Conservation (phyloP, 2,113 vertebrate species). For the Alethe castanea region DNA sequence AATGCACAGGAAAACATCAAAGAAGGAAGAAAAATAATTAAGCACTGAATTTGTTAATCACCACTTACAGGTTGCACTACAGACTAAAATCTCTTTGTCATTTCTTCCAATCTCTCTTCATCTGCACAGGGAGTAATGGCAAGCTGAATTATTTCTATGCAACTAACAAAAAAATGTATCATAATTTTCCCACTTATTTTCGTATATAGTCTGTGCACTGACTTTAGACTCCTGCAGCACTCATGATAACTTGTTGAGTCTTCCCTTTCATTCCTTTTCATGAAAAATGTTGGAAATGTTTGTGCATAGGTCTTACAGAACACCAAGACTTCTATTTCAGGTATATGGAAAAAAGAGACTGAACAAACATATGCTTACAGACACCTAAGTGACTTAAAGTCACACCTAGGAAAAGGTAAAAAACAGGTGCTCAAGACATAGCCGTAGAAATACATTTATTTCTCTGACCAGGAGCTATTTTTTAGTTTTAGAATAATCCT, state of each 20-base stretch:
- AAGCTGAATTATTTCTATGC: neutral
- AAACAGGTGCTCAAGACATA: neutral
- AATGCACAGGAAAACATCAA: slow-evolving; percentile 11
- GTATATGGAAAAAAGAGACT: neutral
- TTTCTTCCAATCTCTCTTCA: neutral
- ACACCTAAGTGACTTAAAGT: neutral
- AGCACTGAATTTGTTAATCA: slow-evolving; percentile 23
- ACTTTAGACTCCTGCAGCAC: neutral
- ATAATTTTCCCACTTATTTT: neutral
- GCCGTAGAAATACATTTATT: neutral
- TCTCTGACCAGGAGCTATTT: neutral
- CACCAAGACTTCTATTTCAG: neutral
- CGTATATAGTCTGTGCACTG: neutral
- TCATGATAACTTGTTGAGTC: neutral
- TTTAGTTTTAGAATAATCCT: neutral
- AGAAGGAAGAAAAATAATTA: slow-evolving; percentile 34
- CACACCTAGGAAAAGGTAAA: neutral
- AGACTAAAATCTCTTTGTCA: neutral
- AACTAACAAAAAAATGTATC: neutral
- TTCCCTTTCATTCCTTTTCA: neutral
- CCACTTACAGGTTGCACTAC: neutral
- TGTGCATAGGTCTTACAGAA: neutral
- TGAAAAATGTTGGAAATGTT: neutral
- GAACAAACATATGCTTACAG: neutral
- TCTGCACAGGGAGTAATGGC: neutral